phyloP scores from a whole-genome alignment of 30 jellyfish, hydroid and myxozoan genomes.

The Phacellophora camtschatica region DNA sequence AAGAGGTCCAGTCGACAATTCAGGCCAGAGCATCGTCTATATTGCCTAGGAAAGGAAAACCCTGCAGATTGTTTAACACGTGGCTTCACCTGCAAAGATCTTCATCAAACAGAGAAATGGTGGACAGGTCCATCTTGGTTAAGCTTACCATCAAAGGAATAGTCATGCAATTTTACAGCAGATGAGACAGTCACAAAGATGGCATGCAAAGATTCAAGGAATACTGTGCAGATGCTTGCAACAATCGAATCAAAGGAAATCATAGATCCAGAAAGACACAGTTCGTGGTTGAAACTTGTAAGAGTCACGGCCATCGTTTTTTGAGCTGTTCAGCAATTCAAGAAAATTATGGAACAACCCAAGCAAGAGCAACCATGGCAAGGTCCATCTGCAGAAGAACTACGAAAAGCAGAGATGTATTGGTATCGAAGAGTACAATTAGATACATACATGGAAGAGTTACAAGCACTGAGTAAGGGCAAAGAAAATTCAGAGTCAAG shows the following conservation, averaged over 20 bases:
- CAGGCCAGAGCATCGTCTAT: no score
- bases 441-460: background rate
- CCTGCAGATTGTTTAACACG: background rate
- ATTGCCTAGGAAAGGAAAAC: background rate
- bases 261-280: background rate
- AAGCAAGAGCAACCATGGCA: background rate
- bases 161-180: no score
- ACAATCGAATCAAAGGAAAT: background rate
- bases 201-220: background rate
- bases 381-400: background rate
- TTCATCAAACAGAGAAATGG: background rate
- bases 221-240: background rate
- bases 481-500: background rate
- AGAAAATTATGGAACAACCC: background rate
- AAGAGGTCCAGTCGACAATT: no score
- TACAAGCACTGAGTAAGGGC: background rate
- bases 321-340: background rate
- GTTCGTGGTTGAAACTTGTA: background rate
- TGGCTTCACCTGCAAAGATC: background rate
- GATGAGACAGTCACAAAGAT: background rate
- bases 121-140: background rate
- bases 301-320: background rate
- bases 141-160: no score
- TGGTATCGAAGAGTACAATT: background rate
- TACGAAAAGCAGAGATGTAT: background rate